These are phyloP conservation scores for Xenopus laevis DNA, from an alignment of 2,113 vertebrate genomes.

Conservation along the genomic window DNA sequence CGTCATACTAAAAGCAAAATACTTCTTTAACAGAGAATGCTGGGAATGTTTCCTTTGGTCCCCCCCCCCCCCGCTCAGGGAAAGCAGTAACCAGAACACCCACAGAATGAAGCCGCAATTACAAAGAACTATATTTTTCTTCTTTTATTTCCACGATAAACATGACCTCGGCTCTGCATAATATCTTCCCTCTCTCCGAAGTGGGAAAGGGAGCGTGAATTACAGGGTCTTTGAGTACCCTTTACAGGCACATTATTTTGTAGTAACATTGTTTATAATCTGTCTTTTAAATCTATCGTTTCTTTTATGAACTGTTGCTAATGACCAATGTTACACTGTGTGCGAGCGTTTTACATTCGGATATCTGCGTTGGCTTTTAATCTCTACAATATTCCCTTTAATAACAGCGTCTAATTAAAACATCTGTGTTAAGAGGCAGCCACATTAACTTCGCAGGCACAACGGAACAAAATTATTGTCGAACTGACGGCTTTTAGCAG, in stretches of 20 bases:
- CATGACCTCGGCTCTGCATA: background rate
- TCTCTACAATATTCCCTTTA: constrained; percentile 45
- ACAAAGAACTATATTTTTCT: background rate
- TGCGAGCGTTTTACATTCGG: constrained; percentile 26
- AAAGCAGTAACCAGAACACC: background rate
- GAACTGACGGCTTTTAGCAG: constrained; percentile 40
- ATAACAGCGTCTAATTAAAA: constrained; percentile 45
- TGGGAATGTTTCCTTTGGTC: background rate
- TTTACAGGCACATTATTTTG: constrained; percentile 30
- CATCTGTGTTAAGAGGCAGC: constrained; percentile 44
- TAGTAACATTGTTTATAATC: constrained; percentile 38
- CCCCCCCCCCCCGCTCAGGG: too few relatives aligned
- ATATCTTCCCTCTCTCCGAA: background rate
- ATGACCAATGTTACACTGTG: constrained; percentile 40
- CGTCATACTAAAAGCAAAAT: too few relatives aligned
- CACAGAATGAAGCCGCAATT: background rate
- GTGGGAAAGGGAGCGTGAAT: constrained; percentile 11
- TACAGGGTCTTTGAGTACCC: constrained; percentile 2
- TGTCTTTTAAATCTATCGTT: constrained; percentile 39
- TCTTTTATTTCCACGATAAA: background rate
- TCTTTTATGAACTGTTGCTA: constrained; percentile 45
- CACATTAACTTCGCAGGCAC: constrained; percentile 41
- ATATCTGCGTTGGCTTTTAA: constrained; percentile 41
- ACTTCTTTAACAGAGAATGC: background rate
- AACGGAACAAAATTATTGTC: constrained; percentile 40